Percentiles rank a stretch among this genome's conserved stretches.
Evolutionary conservation across 1,140 invertebrate species (phyloP).

Genomic region (Drosophila repletoides): DNA sequence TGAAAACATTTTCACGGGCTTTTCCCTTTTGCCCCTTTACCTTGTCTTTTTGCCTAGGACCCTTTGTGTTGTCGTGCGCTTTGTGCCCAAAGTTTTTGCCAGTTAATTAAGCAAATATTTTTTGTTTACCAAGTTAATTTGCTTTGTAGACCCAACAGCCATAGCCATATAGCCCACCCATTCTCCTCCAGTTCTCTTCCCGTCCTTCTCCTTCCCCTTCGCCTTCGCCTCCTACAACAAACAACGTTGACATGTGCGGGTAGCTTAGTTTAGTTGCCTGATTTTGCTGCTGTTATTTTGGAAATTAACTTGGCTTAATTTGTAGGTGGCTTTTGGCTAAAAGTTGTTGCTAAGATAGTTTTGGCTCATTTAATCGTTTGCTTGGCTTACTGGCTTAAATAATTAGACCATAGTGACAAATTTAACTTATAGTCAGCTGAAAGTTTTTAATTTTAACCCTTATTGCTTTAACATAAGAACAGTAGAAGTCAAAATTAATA

Average conservation of each 20-base stretch:
- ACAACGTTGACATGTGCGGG: slow-evolving; percentile 58
- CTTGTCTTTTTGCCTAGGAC: too few species aligned
- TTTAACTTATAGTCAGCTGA: background rate
- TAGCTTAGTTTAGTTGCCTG: slow-evolving; percentile 26
- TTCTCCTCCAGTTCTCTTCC: too few species aligned
- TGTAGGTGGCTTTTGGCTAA: slow-evolving; percentile 14
- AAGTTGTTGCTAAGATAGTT: slow-evolving; percentile 28
- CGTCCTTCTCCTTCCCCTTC: too few species aligned
- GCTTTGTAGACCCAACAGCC: slow-evolving; percentile 24
- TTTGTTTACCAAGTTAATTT: slow-evolving; percentile 74
- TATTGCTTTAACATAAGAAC: slow-evolving; percentile 4
- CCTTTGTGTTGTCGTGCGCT: slow-evolving; percentile 15
- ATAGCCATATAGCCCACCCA: background rate
- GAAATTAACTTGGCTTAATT: slow-evolving; percentile 43
- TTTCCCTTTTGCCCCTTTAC: slow-evolving; percentile 5
- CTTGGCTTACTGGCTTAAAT: background rate
- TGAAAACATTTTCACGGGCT: slow-evolving; percentile 55
- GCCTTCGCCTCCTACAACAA: background rate
- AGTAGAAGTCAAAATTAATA: too few species aligned
- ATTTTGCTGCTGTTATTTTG: slow-evolving; percentile 9
- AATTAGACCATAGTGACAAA: slow-evolving; percentile 11
- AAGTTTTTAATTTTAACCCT: slow-evolving; percentile 1
- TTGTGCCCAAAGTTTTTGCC: slow-evolving; percentile 69
- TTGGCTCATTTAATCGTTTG: slow-evolving; percentile 24
- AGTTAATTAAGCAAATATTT: slow-evolving; percentile 79